A percentile compares a stretch with the other conserved stretches of the same genome.
These are phyloP conservation scores for Alligator sinensis DNA, from an alignment of 2,113 vertebrate genomes.

Conservation along the genomic window DNA sequence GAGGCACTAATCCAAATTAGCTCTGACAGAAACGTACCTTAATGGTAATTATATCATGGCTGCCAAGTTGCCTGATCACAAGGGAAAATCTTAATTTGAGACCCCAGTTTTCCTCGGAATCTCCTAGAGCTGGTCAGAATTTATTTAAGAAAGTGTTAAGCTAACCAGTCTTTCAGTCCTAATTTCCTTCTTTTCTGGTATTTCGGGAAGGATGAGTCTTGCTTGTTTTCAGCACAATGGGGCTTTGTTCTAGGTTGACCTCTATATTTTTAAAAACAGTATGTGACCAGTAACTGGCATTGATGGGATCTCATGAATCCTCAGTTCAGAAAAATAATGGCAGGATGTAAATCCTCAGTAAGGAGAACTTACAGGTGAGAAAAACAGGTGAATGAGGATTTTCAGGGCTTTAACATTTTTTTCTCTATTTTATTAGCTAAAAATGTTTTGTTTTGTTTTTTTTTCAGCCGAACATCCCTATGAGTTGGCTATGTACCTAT, in stretches of 20 bases:
- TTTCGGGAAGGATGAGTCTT: too few species aligned
- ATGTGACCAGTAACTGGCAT: too few species aligned
- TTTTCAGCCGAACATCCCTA: slow-evolving; percentile 47
- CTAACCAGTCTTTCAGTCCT: background rate
- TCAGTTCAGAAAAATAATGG: background rate
- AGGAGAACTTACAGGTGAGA: background rate
- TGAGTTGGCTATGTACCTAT: slow-evolving; percentile 58
- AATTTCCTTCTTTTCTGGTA: background rate
- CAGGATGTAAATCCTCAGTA: background rate
- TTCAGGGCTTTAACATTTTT: background rate
- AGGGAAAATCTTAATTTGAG: background rate
- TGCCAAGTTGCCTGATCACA: background rate
- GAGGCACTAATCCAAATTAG: too few species aligned
- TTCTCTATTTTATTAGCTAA: background rate
- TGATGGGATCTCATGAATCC: background rate
- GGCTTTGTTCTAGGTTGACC: background rate
- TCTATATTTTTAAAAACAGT: background rate
- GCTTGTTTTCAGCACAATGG: background rate
- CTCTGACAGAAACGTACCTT: too few species aligned
- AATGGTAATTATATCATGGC: background rate
- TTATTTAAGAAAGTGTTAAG: background rate
- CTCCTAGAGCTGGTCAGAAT: too few species aligned
- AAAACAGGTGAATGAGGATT: background rate
- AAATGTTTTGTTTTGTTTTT: background rate
- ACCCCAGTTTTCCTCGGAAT: background rate